Conservation (phyloP, 2,113 vertebrate genomes). For the Triplophysa rosa region DNA sequence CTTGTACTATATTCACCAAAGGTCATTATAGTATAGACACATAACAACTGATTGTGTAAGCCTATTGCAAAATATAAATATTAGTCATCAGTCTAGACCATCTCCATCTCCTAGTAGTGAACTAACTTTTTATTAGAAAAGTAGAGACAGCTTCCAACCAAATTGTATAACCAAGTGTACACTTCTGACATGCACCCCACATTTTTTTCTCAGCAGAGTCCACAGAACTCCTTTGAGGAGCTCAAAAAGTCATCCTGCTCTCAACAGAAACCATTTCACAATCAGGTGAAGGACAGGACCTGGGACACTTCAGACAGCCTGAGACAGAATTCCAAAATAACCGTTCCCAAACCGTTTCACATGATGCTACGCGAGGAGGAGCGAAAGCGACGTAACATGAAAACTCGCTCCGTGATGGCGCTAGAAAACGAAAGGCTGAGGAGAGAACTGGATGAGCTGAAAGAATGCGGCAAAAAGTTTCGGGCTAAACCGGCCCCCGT, state of each 20-base stretch:
- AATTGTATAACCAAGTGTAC: background rate
- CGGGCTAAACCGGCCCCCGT: slow-evolving; percentile 83
- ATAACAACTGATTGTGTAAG: too few relatives aligned
- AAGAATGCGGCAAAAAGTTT: slow-evolving; percentile 86
- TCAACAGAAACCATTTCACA: slow-evolving; percentile 5
- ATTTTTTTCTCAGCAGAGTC: background rate
- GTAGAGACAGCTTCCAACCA: background rate
- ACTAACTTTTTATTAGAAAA: background rate
- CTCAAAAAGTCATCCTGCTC: background rate
- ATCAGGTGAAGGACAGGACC: slow-evolving; percentile 61
- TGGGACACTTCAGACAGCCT: background rate
- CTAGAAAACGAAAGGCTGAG: slow-evolving; percentile 74
- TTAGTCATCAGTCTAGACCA: background rate
- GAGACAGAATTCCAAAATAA: slow-evolving; percentile 69
- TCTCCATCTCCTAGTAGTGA: background rate
- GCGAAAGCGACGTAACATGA: slow-evolving; percentile 75
- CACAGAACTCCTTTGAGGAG: background rate
- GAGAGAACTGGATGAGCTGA: slow-evolving; percentile 82
- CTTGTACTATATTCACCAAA: too few relatives aligned
- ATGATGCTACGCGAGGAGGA: slow-evolving; percentile 90
- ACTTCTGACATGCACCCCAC: background rate
- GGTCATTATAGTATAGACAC: too few relatives aligned
- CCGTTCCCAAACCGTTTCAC: slow-evolving; percentile 88
- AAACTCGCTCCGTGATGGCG: slow-evolving; percentile 79
- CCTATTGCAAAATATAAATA: too few relatives aligned